Evolutionary conservation across 2,888 invertebrate species (phyloP).

Genomic region (Poecilobothrus nobilitatus): DNA sequence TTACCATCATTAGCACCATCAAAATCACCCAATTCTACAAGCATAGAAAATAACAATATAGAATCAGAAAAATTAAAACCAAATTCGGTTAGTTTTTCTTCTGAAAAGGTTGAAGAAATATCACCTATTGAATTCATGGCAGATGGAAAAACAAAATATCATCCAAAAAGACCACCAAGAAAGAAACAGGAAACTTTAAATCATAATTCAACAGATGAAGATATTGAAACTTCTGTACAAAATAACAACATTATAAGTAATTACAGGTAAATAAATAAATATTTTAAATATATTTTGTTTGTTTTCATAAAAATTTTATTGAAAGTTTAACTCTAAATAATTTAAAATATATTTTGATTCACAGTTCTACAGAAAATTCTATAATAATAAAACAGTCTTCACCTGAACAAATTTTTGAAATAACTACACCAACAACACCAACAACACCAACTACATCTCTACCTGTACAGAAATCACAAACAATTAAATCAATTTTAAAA

Average conservation of each 20-base stretch:
- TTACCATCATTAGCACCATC: slow-evolving; percentile 21
- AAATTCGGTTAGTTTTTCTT: not conserved
- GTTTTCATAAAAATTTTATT: no score
- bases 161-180: slow-evolving; percentile 39
- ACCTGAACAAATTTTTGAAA: not conserved
- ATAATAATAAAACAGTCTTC: not conserved
- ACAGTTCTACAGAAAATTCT: not conserved
- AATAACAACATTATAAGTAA: slow-evolving; percentile 17
- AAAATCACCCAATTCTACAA: slow-evolving; percentile 10
- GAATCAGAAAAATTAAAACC: slow-evolving; percentile 14
- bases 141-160: slow-evolving; percentile 13
- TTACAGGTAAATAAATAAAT: slow-evolving; percentile 16
- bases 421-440: slow-evolving; percentile 30
- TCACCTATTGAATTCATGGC: not conserved
- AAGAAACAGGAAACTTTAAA: slow-evolving; percentile 27
- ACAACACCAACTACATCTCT: slow-evolving; percentile 14
- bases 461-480: slow-evolving; percentile 7
- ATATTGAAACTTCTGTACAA: not conserved
- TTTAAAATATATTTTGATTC: no score
- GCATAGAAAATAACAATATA: not conserved
- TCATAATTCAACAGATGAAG: slow-evolving; percentile 12
- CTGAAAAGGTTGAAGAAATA: not conserved
- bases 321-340: no score
- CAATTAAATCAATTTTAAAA: slow-evolving; percentile 53
- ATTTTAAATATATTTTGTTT: not conserved